Conservation (phyloP, 2,113 vertebrate species). For the Microcebus lehilahytsara region DNA sequence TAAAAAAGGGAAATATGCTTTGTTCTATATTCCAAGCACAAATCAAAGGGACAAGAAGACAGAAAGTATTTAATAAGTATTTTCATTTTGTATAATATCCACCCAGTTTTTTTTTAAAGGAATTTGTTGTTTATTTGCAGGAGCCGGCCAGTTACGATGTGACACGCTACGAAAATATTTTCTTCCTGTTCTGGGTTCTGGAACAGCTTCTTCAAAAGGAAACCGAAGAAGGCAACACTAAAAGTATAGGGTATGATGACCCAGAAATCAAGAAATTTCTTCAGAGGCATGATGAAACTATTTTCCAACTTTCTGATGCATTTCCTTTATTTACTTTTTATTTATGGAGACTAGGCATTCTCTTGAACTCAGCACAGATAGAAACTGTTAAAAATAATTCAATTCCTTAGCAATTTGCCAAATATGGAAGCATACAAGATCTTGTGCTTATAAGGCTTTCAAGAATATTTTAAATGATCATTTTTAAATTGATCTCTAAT, state of each 20-base stretch:
- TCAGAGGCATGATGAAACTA: constrained; percentile 83
- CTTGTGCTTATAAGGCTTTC: constrained; percentile 25
- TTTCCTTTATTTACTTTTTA: constrained; percentile 92
- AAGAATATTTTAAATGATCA: constrained; percentile 55
- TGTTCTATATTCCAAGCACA: neutral
- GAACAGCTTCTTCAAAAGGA: constrained; percentile 87
- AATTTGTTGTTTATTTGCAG: constrained; percentile 78
- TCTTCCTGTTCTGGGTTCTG: constrained; percentile 86
- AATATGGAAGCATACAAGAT: constrained; percentile 30
- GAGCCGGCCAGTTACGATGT: constrained; percentile 81
- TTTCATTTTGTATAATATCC: neutral
- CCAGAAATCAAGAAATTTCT: constrained; percentile 82
- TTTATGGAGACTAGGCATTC: constrained; percentile 88
- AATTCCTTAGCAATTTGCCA: constrained; percentile 45
- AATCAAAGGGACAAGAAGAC: neutral
- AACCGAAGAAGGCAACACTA: neutral
- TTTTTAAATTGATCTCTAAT: constrained; percentile 56
- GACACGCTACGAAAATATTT: constrained; percentile 89
- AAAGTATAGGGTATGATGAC: constrained; percentile 60
- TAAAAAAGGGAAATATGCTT: neutral
- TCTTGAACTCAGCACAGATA: constrained; percentile 79
- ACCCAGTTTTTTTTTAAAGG: neutral
- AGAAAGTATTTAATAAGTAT: neutral
- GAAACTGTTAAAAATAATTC: constrained; percentile 68
- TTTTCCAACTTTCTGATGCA: constrained; percentile 87